These are phyloP conservation scores for Rhadina sibilatrix DNA, from an alignment of 2,113 vertebrate species.

Conservation along the genomic window DNA sequence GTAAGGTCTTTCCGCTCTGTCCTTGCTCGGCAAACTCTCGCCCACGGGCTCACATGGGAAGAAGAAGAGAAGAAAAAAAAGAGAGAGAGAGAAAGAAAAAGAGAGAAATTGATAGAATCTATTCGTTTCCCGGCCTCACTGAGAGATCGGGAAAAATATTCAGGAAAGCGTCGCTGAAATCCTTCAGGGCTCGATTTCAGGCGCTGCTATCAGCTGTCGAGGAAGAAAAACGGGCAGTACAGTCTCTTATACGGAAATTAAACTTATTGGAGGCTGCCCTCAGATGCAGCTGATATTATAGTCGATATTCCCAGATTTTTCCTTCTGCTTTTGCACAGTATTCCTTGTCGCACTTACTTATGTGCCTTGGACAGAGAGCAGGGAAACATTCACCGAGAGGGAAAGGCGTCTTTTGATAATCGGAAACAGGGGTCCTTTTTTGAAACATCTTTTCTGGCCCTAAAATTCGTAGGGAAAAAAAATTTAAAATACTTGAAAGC, in stretches of 20 bases:
- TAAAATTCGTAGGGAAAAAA: background rate
- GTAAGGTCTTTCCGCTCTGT: background rate
- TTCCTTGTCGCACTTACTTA: background rate
- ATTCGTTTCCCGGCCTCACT: background rate
- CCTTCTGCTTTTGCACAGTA: background rate
- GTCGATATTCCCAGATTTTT: background rate
- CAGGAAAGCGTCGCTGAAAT: background rate
- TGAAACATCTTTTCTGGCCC: background rate
- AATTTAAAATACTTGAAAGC: background rate
- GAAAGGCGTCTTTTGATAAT: background rate
- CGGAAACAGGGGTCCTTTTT: background rate
- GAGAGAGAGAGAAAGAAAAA: background rate
- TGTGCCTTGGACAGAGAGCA: background rate
- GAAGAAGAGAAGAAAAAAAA: background rate
- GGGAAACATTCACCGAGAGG: background rate
- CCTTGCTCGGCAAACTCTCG: background rate
- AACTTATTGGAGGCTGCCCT: background rate
- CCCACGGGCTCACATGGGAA: background rate
- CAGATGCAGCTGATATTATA: background rate
- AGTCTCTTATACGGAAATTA: background rate
- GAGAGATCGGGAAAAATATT: background rate
- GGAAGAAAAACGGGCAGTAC: background rate
- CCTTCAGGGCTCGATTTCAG: background rate
- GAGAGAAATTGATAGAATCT: background rate
- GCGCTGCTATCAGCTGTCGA: background rate